A percentile compares a stretch with the other conserved stretches of the same genome.
Conservation (phyloP, 2,888 invertebrate genomes). For the Sphaerophoria taeniata region DNA sequence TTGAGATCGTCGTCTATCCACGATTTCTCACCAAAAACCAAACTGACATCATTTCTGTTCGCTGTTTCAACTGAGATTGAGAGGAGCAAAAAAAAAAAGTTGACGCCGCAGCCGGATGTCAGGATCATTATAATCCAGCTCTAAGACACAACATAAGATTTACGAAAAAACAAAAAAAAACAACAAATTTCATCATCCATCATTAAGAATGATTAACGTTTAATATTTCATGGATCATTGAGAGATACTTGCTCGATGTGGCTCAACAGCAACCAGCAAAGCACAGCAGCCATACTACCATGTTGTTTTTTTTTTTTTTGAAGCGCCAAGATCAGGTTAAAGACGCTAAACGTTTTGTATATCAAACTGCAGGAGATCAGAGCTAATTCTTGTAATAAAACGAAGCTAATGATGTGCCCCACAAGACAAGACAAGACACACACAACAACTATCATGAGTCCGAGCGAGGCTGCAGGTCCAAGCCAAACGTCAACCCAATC, state of each 20-base stretch:
- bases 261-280: slow-evolving; percentile 34
- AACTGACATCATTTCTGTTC: slow-evolving; percentile 62
- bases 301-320: slow-evolving; percentile 12
- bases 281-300: slow-evolving; percentile 12
- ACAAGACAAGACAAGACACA: slow-evolving; percentile 19
- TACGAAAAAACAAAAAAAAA: slow-evolving; percentile 29
- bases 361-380: slow-evolving; percentile 70
- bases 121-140: slow-evolving; percentile 63
- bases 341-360: slow-evolving; percentile 68
- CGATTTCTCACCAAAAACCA: slow-evolving; percentile 52
- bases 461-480: not conserved
- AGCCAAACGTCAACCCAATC: slow-evolving; percentile 35
- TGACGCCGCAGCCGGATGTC: slow-evolving; percentile 66
- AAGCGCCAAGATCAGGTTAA: slow-evolving; percentile 69
- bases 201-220: slow-evolving; percentile 74
- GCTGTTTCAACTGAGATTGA: slow-evolving; percentile 29
- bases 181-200: slow-evolving; percentile 73
- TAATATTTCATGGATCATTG: slow-evolving; percentile 71
- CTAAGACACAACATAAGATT: slow-evolving; percentile 44
- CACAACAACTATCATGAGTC: slow-evolving; percentile 15
- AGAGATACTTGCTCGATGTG: slow-evolving; percentile 35
- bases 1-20: slow-evolving; percentile 55
- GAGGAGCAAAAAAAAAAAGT: slow-evolving; percentile 10
- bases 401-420: slow-evolving; percentile 69
- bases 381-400: slow-evolving; percentile 72